Conservation (phyloP, 2,113 vertebrate species). For the Grammomys dolichurus region DNA sequence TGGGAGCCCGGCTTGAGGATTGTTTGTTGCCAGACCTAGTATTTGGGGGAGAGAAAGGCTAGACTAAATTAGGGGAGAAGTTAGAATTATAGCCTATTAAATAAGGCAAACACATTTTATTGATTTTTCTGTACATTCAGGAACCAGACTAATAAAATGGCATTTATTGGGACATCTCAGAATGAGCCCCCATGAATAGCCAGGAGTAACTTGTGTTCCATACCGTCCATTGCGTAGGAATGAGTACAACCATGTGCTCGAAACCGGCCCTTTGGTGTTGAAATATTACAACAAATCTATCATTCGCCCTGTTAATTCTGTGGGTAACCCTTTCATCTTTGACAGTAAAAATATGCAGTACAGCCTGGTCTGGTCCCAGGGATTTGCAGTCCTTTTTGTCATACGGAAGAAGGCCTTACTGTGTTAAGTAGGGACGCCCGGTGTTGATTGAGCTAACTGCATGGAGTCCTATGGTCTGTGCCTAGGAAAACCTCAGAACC, state of each 20-base stretch:
- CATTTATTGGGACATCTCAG: background rate
- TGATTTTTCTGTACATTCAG: constrained; percentile 34
- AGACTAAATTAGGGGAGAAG: background rate
- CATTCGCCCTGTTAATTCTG: constrained; percentile 30
- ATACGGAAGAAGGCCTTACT: background rate
- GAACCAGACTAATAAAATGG: constrained; percentile 32
- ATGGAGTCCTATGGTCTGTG: background rate
- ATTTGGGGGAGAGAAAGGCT: background rate
- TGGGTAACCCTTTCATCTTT: constrained; percentile 13
- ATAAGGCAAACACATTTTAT: constrained; percentile 29
- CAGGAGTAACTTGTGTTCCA: background rate
- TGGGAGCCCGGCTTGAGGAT: background rate
- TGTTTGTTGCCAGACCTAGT: background rate
- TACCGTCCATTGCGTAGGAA: background rate
- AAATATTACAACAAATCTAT: background rate
- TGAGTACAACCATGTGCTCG: background rate
- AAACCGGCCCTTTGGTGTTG: background rate
- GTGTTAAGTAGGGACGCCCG: background rate
- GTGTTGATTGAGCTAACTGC: background rate
- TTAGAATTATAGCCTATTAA: constrained; percentile 61
- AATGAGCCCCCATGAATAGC: background rate
- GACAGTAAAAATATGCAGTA: background rate
- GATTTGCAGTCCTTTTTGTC: background rate
- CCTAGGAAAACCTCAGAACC: background rate
- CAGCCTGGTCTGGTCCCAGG: background rate